Conservation (phyloP, 2,888 invertebrate genomes). For the Agrotis clavis region DNA sequence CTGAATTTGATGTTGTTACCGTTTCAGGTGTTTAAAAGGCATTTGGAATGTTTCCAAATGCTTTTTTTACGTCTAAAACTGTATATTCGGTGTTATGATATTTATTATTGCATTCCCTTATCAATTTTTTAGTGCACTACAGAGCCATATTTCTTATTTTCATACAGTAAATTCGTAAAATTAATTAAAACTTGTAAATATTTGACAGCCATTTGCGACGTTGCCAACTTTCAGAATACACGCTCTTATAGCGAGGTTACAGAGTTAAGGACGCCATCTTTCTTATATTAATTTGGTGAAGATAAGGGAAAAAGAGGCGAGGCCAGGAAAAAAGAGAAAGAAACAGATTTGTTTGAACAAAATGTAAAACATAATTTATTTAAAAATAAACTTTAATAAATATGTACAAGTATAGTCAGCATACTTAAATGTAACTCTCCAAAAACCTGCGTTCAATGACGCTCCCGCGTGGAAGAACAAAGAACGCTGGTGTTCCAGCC, state of each 20-base stretch:
- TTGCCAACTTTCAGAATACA: too few species aligned
- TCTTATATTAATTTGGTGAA: background rate
- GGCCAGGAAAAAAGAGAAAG: background rate
- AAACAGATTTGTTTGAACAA: background rate
- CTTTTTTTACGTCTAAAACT: too few species aligned
- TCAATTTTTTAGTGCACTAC: too few species aligned
- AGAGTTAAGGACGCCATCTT: background rate
- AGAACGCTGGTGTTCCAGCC: slow-evolving; percentile 93
- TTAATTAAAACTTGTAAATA: too few species aligned
- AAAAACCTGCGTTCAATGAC: slow-evolving; percentile 91
- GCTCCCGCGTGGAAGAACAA: slow-evolving; percentile 91
- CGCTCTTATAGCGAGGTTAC: background rate
- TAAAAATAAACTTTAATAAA: slow-evolving; percentile 5
- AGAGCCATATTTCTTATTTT: too few species aligned
- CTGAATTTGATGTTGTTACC: too few species aligned
- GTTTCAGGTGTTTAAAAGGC: too few species aligned
- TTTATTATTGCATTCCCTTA: too few species aligned
- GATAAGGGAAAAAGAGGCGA: background rate
- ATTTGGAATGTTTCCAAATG: too few species aligned
- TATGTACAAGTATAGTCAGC: background rate
- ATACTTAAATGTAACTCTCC: slow-evolving; percentile 82
- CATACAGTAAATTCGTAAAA: too few species aligned
- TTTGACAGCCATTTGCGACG: too few species aligned
- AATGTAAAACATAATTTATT: slow-evolving; percentile 30
- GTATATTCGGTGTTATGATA: too few species aligned